Percentiles rank a stretch among this genome's conserved stretches.
phyloP scores from a whole-genome alignment of 1,140 invertebrate genomes.

The Sycophila sp. region DNA sequence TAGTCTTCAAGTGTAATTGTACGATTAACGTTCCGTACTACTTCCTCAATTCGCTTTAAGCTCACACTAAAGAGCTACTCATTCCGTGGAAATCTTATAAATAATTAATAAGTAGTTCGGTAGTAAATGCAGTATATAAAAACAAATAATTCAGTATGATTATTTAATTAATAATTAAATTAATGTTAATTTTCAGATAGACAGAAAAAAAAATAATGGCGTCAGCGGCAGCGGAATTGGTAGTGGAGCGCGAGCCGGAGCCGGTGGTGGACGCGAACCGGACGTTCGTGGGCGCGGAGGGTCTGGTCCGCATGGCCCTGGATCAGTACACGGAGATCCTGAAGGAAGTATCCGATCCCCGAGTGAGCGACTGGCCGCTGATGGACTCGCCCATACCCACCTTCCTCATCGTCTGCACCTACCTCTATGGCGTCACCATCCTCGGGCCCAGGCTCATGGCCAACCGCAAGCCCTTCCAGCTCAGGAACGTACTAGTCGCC shows the following conservation, averaged over 20 bases:
- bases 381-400: conserved; percentile 92
- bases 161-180: not conserved
- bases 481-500: conserved; percentile 80
- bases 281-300: conserved; percentile 63
- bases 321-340: conserved; percentile 70
- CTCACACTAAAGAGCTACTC: too few relatives aligned
- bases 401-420: conserved; percentile 80
- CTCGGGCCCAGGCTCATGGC: conserved; percentile 88
- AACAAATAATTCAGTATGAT: not conserved
- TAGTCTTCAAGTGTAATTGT: too few relatives aligned
- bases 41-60: too few relatives aligned
- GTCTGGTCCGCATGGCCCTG: conserved; percentile 69
- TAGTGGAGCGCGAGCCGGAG: conserved; percentile 58
- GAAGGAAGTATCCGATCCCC: conserved; percentile 77
- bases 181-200: not conserved
- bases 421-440: conserved; percentile 83
- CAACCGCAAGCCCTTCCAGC: conserved; percentile 85
- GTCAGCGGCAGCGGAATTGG: conserved; percentile 62
- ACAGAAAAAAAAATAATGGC: conserved; percentile 49
- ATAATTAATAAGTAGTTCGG: too few relatives aligned
- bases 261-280: conserved; percentile 49
- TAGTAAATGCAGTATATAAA: too few relatives aligned
- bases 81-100: too few relatives aligned
- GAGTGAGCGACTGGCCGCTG: conserved; percentile 89
- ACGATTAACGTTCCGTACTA: too few relatives aligned